Conservation (phyloP, 2,797 vertebrate species). For the Austrolebias charrua region DNA sequence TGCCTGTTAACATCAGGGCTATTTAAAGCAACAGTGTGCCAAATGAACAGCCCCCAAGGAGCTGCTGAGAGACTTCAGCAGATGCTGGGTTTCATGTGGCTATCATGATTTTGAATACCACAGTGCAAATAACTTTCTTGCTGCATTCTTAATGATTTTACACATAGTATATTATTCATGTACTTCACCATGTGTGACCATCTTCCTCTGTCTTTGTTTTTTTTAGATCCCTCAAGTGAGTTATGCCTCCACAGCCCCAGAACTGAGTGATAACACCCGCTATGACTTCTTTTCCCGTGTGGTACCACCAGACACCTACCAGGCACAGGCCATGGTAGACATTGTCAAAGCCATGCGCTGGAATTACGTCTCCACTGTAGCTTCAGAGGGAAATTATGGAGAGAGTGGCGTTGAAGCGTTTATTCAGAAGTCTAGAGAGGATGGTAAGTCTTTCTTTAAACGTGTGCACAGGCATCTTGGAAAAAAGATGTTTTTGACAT, state of each 20-base stretch:
- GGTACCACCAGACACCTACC: conserved; percentile 94
- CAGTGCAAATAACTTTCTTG: conserved; percentile 8
- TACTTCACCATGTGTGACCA: conserved; percentile 18
- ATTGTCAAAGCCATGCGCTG: conserved; percentile 94
- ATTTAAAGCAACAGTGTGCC: conserved; percentile 50
- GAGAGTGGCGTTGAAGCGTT: conserved; percentile 95
- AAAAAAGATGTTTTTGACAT: no score
- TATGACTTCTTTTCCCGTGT: conserved; percentile 97
- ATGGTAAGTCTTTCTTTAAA: conserved; percentile 82
- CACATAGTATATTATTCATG: conserved; percentile 6
- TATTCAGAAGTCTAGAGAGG: conserved; percentile 93
- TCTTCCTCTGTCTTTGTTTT: conserved; percentile 1
- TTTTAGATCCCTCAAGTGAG: conserved; percentile 94
- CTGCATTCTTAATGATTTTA: conserved; percentile 20
- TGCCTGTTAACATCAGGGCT: conserved; percentile 48
- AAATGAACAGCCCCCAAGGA: conserved; percentile 27
- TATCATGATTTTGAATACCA: conserved; percentile 14
- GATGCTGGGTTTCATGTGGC: conserved; percentile 48
- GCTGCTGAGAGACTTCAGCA: conserved; percentile 37
- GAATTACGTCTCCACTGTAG: conserved; percentile 96
- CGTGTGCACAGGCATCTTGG: not conserved
- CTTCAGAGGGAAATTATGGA: conserved; percentile 94
- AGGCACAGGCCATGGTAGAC: conserved; percentile 97
- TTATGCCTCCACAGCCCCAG: conserved; percentile 93
- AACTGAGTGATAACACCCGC: conserved; percentile 95